These are phyloP conservation scores for Platyrinchus mystaceus DNA, from an alignment of 2,797 vertebrate genomes.

Conservation along the genomic window DNA sequence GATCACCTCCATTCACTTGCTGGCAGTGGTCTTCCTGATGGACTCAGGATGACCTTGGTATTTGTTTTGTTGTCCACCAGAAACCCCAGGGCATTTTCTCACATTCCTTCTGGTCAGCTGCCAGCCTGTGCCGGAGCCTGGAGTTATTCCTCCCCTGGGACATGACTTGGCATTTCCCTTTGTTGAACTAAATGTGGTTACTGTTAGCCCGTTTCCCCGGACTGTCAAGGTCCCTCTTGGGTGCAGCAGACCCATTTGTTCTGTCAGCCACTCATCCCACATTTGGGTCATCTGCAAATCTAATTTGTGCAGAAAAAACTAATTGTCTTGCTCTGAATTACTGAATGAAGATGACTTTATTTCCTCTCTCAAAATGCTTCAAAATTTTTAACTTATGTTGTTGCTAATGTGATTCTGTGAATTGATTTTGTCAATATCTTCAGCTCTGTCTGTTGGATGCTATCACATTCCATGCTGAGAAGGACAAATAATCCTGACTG, in stretches of 20 bases:
- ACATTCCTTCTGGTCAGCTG: background rate
- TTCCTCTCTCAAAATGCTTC: background rate
- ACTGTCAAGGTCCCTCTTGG: background rate
- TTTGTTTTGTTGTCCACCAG: background rate
- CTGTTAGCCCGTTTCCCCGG: background rate
- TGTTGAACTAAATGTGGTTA: background rate
- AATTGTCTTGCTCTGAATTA: background rate
- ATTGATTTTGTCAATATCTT: background rate
- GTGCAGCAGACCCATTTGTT: background rate
- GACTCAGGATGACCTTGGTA: background rate
- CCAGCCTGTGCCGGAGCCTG: background rate
- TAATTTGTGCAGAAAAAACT: background rate
- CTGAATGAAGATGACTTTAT: fast-evolving
- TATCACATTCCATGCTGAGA: background rate
- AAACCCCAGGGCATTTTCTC: fast-evolving
- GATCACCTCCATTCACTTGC: background rate
- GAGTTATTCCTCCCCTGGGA: background rate
- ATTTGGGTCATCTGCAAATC: background rate
- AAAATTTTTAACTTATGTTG: background rate
- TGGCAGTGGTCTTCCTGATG: background rate
- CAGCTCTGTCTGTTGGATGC: background rate
- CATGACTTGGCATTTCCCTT: background rate
- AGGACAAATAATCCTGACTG: background rate
- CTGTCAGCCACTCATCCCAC: background rate
- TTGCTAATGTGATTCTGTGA: background rate